Percentiles rank a stretch among this genome's conserved stretches.
Evolutionary conservation across 2,113 vertebrate genomes (phyloP).

Genomic region (Phaetusa simplex): DNA sequence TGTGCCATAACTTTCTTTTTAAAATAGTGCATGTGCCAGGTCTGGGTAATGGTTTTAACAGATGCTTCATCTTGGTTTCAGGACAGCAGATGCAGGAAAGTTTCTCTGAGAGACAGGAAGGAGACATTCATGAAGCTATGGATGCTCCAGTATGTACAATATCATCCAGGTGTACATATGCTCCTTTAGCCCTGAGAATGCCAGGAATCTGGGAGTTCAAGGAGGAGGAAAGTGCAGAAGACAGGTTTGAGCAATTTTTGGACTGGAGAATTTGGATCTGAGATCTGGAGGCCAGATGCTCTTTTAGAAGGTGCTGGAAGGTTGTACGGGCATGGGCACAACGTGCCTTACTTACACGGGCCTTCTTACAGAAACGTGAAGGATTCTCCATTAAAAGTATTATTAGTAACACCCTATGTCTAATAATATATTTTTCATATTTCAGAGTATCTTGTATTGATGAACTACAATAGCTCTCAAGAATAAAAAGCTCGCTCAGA

Average conservation of each 20-base stretch:
- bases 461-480: not conserved
- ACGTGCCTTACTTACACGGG: not conserved
- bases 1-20: conserved; percentile 16
- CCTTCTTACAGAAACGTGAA: not conserved
- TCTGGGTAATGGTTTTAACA: conserved; percentile 25
- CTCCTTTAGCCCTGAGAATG: not conserved
- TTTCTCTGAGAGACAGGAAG: not conserved
- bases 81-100: not conserved
- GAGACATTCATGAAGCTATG: not conserved
- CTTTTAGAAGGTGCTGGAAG: not conserved
- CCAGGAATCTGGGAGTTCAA: not conserved
- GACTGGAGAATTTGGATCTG: not conserved
- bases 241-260: not conserved
- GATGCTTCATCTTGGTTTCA: conserved; percentile 14
- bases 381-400: not conserved
- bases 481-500: not conserved
- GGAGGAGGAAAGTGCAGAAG: not conserved
- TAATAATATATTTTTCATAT: not conserved
- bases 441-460: not conserved
- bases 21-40: not conserved
- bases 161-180: not conserved
- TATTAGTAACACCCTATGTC: not conserved
- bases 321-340: fast-evolving
- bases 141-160: not conserved
- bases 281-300: not conserved